A percentile compares a stretch with the other conserved stretches of the same genome.
Evolutionary conservation across 23 tunicate species (phyloP).

Genomic region (Ascidia mentula): DNA sequence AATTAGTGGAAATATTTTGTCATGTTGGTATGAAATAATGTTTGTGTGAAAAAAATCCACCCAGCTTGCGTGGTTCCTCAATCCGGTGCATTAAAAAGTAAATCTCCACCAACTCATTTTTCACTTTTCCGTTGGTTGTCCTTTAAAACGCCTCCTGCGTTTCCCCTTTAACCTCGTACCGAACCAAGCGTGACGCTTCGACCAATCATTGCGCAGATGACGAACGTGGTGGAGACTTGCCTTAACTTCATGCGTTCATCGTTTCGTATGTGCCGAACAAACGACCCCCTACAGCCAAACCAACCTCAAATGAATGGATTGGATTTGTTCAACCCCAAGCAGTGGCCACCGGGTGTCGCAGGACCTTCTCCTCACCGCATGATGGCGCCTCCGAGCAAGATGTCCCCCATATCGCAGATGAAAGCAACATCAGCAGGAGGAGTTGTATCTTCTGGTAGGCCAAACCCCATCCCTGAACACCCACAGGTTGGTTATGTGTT

Average conservation of each 20-base stretch:
- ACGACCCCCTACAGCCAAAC: slow-evolving; percentile 7
- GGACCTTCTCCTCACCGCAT: neutral
- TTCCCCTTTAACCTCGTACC: neutral
- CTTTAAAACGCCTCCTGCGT: neutral
- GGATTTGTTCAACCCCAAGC: neutral
- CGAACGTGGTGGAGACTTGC: slow-evolving; percentile 81
- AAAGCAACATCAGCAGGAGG: neutral
- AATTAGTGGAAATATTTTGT: too few relatives aligned
- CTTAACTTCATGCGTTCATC: slow-evolving; percentile 70
- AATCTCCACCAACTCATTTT: too few relatives aligned
- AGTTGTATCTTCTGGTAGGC: neutral
- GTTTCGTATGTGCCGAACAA: slow-evolving; percentile 44
- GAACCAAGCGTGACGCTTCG: neutral
- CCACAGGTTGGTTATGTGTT: too few relatives aligned
- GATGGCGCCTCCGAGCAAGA: slow-evolving; percentile 5
- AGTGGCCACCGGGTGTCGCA: neutral
- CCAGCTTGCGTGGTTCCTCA: too few relatives aligned
- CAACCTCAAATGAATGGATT: neutral
- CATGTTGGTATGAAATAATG: too few relatives aligned
- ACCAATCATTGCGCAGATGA: slow-evolving; percentile 43
- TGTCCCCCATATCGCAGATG: neutral
- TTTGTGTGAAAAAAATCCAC: too few relatives aligned
- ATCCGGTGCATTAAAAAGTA: too few relatives aligned
- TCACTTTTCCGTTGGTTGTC: too few relatives aligned
- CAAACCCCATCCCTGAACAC: too few relatives aligned